A percentile compares a stretch with the other conserved stretches of the same genome.
phyloP scores from a whole-genome alignment of 2,888 invertebrate genomes.

The Mylabris sibirica region DNA sequence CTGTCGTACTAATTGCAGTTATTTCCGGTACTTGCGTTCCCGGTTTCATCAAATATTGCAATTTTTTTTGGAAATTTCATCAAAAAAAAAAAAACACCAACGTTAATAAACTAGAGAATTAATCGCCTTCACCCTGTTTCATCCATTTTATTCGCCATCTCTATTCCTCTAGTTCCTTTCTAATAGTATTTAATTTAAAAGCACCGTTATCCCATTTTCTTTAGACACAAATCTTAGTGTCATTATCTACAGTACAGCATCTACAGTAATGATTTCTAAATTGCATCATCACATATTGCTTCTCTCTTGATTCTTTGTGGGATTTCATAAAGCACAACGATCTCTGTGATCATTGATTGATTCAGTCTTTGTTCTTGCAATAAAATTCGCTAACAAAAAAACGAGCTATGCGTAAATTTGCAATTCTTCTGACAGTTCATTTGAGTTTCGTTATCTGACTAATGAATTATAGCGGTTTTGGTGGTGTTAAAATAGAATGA shows the following conservation, averaged over 20 bases:
- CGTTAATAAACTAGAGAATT: background rate
- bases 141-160: background rate
- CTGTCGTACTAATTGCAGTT: conserved; percentile 59
- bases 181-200: conserved; percentile 9
- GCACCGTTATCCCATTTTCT: background rate
- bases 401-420: background rate
- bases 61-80: background rate
- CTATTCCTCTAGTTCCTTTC: background rate
- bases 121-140: background rate
- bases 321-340: background rate
- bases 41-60: conserved; percentile 7
- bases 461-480: conserved; percentile 48
- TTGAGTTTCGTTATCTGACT: conserved; percentile 46
- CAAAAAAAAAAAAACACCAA: no score
- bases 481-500: conserved; percentile 42
- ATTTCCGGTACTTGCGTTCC: conserved; percentile 43
- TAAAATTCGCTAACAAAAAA: background rate
- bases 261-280: conserved; percentile 9
- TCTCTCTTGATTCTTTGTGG: background rate
- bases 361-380: background rate
- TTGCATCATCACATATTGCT: conserved; percentile 10
- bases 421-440: conserved; percentile 8
- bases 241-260: background rate
- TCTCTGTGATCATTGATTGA: background rate
- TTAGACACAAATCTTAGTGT: background rate